Evolutionary conservation across 2,113 vertebrate genomes (phyloP).

Genomic region (Calyptommatus sinebrachiatus): DNA sequence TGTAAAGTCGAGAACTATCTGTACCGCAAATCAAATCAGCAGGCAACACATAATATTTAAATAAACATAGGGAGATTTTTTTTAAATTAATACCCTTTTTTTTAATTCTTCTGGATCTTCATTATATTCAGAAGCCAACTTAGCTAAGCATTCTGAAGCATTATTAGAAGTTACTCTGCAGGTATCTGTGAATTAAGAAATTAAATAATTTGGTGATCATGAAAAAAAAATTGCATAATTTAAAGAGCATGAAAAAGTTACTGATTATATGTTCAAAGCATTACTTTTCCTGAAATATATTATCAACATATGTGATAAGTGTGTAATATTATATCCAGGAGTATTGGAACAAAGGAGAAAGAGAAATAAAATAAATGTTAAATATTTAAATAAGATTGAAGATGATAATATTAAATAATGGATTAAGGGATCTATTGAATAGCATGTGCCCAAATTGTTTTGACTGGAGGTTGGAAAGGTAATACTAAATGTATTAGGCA

Average conservation of each 20-base stretch:
- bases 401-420: no score
- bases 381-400: no score
- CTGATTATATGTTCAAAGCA: background rate
- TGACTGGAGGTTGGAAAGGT: no score
- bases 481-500: no score
- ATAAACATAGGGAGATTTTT: conserved; percentile 13
- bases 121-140: conserved; percentile 56
- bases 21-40: no score
- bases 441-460: no score
- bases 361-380: no score
- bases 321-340: no score
- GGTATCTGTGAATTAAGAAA: conserved; percentile 45
- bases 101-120: conserved; percentile 64
- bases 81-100: conserved; percentile 69
- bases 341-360: no score
- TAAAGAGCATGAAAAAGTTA: background rate
- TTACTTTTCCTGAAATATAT: background rate
- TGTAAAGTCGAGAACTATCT: no score
- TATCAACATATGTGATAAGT: background rate
- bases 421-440: no score
- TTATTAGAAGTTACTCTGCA: conserved; percentile 46
- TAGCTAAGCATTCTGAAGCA: conserved; percentile 52
- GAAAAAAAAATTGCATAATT: background rate
- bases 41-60: background rate
- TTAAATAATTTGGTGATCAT: background rate